These are phyloP conservation scores for Ochropacha duplaris DNA, from an alignment of 2,888 invertebrate species.

Conservation along the genomic window DNA sequence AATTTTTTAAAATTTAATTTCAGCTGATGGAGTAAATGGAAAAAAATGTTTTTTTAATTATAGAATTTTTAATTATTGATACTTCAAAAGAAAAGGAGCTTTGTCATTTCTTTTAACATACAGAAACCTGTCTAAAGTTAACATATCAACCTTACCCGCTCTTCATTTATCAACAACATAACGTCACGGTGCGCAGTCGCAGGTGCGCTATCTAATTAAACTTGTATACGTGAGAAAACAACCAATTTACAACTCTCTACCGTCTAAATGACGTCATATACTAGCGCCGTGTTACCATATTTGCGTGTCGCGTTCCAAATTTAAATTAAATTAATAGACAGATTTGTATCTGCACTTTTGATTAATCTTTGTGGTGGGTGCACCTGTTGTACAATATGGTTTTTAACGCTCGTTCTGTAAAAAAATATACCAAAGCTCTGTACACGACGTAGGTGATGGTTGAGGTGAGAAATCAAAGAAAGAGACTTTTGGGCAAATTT, in stretches of 20 bases:
- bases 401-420: conserved; percentile 3
- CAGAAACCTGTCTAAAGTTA: background rate
- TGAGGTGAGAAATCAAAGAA: too few relatives aligned
- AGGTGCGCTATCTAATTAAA: conserved; percentile 45
- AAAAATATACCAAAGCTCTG: background rate
- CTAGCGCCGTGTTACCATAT: background rate
- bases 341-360: conserved; percentile 1
- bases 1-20: too few relatives aligned
- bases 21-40: too few relatives aligned
- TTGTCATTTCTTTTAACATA: background rate
- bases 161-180: background rate
- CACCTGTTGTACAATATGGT: conserved; percentile 17
- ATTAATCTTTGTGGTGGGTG: background rate
- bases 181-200: conserved; percentile 41
- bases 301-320: background rate
- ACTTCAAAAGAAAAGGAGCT: too few relatives aligned
- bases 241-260: conserved; percentile 38
- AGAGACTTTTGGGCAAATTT: too few relatives aligned
- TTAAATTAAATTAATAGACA: background rate
- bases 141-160: background rate
- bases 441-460: too few relatives aligned
- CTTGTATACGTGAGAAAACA: conserved; percentile 45
- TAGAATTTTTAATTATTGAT: too few relatives aligned
- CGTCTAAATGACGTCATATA: background rate
- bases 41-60: too few relatives aligned